These are phyloP conservation scores for Pocillopora verrucosa DNA, from an alignment of 64 coral and sea anemone genomes.

Conservation along the genomic window DNA sequence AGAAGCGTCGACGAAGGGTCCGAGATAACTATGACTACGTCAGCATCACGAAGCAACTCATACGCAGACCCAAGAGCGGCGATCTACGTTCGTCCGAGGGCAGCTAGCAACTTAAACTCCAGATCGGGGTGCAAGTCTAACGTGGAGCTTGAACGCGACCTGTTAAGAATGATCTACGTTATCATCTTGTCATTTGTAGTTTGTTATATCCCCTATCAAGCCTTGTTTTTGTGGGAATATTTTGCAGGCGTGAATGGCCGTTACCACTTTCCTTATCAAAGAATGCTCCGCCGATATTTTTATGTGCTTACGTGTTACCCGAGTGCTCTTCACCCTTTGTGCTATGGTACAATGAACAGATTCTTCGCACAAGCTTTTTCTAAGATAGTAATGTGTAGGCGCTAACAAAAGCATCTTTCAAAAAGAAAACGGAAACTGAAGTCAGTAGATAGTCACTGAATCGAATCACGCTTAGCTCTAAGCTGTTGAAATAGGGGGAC, in stretches of 20 bases:
- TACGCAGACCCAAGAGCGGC: background rate
- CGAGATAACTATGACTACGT: constrained; percentile 1
- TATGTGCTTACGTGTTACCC: constrained; percentile 65
- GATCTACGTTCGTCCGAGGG: background rate
- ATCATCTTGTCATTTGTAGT: constrained; percentile 71
- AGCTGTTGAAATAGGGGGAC: too few species aligned
- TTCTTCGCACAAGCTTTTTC: constrained; percentile 36
- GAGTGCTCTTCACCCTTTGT: constrained; percentile 75
- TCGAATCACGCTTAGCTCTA: too few species aligned
- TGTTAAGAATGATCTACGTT: constrained; percentile 89
- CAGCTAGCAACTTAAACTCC: background rate
- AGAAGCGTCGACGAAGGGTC: constrained; percentile 9
- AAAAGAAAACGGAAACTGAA: background rate
- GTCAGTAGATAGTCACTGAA: background rate
- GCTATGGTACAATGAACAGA: constrained; percentile 90
- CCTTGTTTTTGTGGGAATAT: constrained; percentile 43
- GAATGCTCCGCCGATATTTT: constrained; percentile 54
- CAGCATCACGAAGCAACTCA: background rate
- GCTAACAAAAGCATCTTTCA: constrained; percentile 21
- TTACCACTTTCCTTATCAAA: constrained; percentile 25
- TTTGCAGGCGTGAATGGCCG: background rate
- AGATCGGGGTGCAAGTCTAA: background rate
- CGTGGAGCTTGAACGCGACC: constrained; percentile 61
- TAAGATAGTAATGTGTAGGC: constrained; percentile 43
- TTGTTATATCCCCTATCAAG: constrained; percentile 80